Evolutionary conservation across 64 coral and sea anemone species (phyloP), one percentile per base, ranked within the genome.

Genomic region (Pachyseris speciosa): DNA sequence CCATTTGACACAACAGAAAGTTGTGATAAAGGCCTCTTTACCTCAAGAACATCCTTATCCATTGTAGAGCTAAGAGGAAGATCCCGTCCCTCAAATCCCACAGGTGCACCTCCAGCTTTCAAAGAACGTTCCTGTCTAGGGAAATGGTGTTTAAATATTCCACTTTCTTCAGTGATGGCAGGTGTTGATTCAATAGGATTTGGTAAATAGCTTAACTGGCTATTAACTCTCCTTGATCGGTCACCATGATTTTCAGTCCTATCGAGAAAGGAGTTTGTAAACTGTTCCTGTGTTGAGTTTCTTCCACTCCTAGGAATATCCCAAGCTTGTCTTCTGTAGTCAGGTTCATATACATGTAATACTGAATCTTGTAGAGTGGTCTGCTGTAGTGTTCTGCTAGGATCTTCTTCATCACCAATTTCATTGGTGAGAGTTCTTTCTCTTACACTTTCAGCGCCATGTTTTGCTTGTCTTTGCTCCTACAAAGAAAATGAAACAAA

Each of bases 21-120:
- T 39, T 59, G 30, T 59, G 76, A 60, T 60, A 80, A 60, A 38
- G 76, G 76, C 38, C 76, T 80, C 31, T 80, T 80, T 11, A 80
- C 3, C 19, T 80, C 50, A 24, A 19, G 10, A 55, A 34, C 7
- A 11, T 60, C 76, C 13, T 60, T 80, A 60, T 60, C 20, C 52
- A 59, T 37, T 10, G 76, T 80, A 29, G 76, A 80, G 50, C 76
- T 80, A 60, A 60, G 34, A 37, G 34, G 76, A 24, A 38, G 31
- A 80, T 61, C 52, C 36, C 13, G 6, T 39, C 17, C 2, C 32
- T 57, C 76, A 80, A 39, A 60, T 60, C 32, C 34, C 20, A 36
- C 8, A 5, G 31, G 49, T 10, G 7, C 8, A 40, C 15, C 52
- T 59, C 30, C n/a, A 19, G 29, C 13, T 59, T 80, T 19, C 29